Evolutionary conservation across 2,888 invertebrate species (phyloP).

Genomic region (Amblyjoppa fuscipennis): DNA sequence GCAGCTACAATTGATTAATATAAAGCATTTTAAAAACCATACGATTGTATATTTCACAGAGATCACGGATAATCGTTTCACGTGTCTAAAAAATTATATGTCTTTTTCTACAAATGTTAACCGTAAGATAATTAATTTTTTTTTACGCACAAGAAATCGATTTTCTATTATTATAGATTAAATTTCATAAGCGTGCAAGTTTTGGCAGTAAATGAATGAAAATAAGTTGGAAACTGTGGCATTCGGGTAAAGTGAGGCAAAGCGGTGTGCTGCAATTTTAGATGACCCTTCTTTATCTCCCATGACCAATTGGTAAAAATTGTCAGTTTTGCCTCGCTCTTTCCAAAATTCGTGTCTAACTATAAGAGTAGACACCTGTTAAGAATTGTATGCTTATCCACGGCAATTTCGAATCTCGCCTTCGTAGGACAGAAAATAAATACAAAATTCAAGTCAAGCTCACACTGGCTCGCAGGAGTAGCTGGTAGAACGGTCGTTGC

Average conservation of each 20-base stretch:
- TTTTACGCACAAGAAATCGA: background rate
- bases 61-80: background rate
- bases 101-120: background rate
- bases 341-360: background rate
- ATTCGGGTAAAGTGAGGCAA: background rate
- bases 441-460: conserved; percentile 80
- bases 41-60: background rate
- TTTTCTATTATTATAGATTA: background rate
- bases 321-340: background rate
- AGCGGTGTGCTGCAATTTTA: background rate
- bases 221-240: background rate
- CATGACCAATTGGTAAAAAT: background rate
- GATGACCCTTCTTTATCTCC: background rate
- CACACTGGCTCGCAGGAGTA: conserved; percentile 92
- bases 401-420: background rate
- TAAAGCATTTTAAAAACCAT: too few species aligned
- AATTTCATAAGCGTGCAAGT: background rate
- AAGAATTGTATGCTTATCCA: background rate
- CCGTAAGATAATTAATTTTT: background rate
- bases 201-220: too few species aligned
- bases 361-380: background rate
- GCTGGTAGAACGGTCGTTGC: conserved; percentile 91
- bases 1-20: background rate
- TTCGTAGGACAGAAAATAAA: conserved; percentile 45
- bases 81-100: too few species aligned